Evolutionary conservation across 2,888 invertebrate species (phyloP), one percentile per base, ranked within the genome.

Genomic region (Exephanes ischioxanthus): DNA sequence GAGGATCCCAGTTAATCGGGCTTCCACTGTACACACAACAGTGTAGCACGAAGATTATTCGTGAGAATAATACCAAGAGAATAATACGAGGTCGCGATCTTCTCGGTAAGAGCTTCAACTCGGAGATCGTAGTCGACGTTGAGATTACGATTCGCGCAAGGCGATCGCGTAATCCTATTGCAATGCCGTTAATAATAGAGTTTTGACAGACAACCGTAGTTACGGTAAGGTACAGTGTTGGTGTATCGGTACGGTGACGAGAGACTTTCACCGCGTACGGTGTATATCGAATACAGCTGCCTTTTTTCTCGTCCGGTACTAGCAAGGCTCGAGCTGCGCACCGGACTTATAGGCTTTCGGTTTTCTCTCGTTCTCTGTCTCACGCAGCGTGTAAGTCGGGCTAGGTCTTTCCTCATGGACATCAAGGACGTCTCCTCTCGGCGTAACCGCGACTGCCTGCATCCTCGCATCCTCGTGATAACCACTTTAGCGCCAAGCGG

Each of bases 121-220:
- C 70, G 26, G n/a, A 70, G 68, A 66, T 67, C 67, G 53, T 33
- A 19, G 19, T 53, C 51, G n/a, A 45, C 48, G 22, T 33, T 72
- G 48, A 22, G 22, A 66, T 51, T 63, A 19, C 53, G 66, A 63
- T 30, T 63, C 33, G 11, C 30, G 48, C 48, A 55, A 66, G 41
- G 22, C 70, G 68, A 78, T 78, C 73, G 83, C 68, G 83, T 68
- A 83, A 83, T 83, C 30, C 58, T 45, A 66, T 30, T 73, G 22
- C 73, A 37, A 68, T 48, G 67, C 41, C 67, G 45, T n/a, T 73
- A 73, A 67, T 73, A 48, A 66, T 73, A 80, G 66, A 67, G 26
- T 67, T 80, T 73, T 67, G 67, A 80, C 26, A n/a, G 80, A 80
- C 73, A 73, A 68, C 16, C 63, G 48, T 41, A 22, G 41, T 11